Base-by-base conservation (phyloP, 2,888 invertebrate genomes). In the Alcis repandata region DNA sequence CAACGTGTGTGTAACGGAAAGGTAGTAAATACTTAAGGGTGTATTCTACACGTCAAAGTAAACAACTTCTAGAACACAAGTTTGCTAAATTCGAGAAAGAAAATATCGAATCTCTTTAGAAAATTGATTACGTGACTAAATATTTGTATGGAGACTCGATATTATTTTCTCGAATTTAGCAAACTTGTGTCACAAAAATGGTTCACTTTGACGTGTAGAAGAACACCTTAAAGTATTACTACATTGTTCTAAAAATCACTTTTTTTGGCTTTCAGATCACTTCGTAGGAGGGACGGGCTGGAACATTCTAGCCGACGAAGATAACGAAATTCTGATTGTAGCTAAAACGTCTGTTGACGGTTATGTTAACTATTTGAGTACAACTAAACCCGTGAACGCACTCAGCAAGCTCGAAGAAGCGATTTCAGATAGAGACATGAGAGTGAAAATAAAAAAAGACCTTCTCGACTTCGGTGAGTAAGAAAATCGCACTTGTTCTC, bases 271-370 rank as follows among this genome's bases (percentile, higher is more conserved):
- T 52, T 17, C 7, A 71, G 71, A 1, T 1, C 6, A 0, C 1
- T 19, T 65, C 2, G 40, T 20, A 22, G 83, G 84, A 9, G 82
- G 84, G 0, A 65, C 74, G 1, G 88, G 88, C 1, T 86, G 85
- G 86, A 82, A 68, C 7, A 78, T 78, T 0, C 58, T 86, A 2
- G 62, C 75, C 0, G 86, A 87, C 54, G 66, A 78, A 11, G 59
- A 48, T 0, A 81, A 80, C 13, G 69, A 79, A 0, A 45, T 78
- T 10, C 69, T 85, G 0, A 36, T 87, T 2, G 71, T 84, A 27
- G 72, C 80, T 0, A 87, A 86, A 46, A 66, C 78, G 2, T 63
- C 76, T 0, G 27, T 51, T 0, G 4, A 0, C 0, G 69, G 69
- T 0, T 71, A 77, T 13, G 56, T 80, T 10, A 33, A 64, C 0